These are phyloP conservation scores for Euphydryas editha DNA, from an alignment of 2,888 invertebrate species.

Conservation along the genomic window DNA sequence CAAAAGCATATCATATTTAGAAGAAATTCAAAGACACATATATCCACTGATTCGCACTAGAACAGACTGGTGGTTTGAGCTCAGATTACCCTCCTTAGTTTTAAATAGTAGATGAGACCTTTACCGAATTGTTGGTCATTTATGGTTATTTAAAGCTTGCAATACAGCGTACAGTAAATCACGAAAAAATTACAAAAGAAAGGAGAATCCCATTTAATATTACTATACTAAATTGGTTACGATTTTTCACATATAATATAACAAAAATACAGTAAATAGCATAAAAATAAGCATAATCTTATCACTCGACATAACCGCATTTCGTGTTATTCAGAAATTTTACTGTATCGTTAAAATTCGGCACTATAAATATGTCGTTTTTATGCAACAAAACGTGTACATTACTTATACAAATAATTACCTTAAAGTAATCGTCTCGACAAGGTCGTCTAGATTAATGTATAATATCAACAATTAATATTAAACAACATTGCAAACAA, in stretches of 20 bases:
- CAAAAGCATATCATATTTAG: not conserved
- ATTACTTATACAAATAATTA: conserved; percentile 42
- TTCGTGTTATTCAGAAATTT: conserved; percentile 30
- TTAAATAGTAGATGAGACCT: no score
- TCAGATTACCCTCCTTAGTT: no score
- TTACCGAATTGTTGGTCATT: no score
- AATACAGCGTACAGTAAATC: no score
- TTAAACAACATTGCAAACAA: conserved; percentile 20
- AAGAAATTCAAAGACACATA: no score
- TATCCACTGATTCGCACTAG: no score
- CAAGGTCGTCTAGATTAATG: conserved; percentile 39
- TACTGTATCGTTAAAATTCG: conserved; percentile 29
- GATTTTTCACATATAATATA: not conserved
- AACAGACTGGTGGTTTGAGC: no score
- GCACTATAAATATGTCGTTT: conserved; percentile 39
- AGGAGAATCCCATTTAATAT: not conserved
- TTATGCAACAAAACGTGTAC: conserved; percentile 32
- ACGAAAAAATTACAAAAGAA: not conserved
- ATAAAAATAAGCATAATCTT: conserved; percentile 30
- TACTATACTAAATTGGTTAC: not conserved
- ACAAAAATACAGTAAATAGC: not conserved
- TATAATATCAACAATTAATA: conserved; percentile 18
- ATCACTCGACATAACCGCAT: conserved; percentile 27
- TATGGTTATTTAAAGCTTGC: no score
- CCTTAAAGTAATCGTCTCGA: conserved; percentile 40